Percentiles rank a stretch among this genome's conserved stretches.
These are phyloP conservation scores for Apamea monoglypha DNA, from an alignment of 2,888 invertebrate genomes.

Conservation along the genomic window DNA sequence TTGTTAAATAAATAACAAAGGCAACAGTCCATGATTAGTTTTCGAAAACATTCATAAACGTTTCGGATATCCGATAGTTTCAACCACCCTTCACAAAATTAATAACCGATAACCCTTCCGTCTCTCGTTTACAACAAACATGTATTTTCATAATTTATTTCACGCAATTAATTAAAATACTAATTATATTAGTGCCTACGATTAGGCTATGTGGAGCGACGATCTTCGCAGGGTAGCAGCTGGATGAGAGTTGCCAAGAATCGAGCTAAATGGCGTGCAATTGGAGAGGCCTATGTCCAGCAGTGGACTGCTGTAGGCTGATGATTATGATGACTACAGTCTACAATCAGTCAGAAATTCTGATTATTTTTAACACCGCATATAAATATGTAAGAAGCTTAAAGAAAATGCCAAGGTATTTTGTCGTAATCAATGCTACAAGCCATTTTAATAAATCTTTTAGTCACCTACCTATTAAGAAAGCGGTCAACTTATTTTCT, in stretches of 20 bases:
- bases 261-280: no score
- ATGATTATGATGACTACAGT: background rate
- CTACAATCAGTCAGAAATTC: background rate
- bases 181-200: background rate
- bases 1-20: background rate
- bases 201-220: background rate
- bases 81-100: background rate
- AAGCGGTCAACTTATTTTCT: background rate
- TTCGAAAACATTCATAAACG: background rate
- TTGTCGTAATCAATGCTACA: background rate
- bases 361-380: background rate
- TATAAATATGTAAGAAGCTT: background rate
- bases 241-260: no score
- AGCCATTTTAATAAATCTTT: background rate
- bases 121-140: background rate
- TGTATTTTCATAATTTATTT: background rate
- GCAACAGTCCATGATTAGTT: background rate
- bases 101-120: background rate
- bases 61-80: conserved; percentile 24
- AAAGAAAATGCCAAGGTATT: background rate
- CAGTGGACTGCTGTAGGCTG: background rate
- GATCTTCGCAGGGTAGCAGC: no score
- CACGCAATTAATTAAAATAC: background rate
- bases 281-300: background rate
- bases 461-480: background rate